phyloP scores from a whole-genome alignment of 2,113 vertebrate species.

The Trematomus loennbergii region DNA sequence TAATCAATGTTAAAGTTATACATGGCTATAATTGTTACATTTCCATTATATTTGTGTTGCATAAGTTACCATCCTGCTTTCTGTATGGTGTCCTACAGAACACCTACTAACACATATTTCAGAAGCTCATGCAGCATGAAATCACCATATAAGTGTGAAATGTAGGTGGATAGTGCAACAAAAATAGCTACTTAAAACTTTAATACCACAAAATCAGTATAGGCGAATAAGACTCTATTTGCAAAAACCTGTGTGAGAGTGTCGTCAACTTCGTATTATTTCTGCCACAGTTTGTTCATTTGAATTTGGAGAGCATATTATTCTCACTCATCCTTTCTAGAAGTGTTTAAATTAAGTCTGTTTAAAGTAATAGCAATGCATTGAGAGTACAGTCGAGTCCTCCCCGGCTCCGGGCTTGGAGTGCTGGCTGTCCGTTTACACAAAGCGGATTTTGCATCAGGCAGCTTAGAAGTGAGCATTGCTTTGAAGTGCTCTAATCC shows the following conservation, averaged over 20 bases:
- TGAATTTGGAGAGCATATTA: neutral
- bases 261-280: neutral
- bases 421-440: slow-evolving; percentile 72
- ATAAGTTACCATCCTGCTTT: neutral
- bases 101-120: neutral
- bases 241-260: neutral
- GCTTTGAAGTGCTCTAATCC: slow-evolving; percentile 85
- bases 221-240: neutral
- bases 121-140: neutral
- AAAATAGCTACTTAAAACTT: neutral
- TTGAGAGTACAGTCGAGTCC: slow-evolving; percentile 44
- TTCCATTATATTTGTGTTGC: neutral
- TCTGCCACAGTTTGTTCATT: neutral
- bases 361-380: slow-evolving; percentile 45
- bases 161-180: neutral
- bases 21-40: neutral
- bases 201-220: neutral
- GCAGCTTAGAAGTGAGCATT: slow-evolving; percentile 78
- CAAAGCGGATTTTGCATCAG: slow-evolving; percentile 82
- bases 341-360: slow-evolving; percentile 21
- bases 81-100: neutral
- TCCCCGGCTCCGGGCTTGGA: slow-evolving; percentile 57
- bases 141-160: neutral
- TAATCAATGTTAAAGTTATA: neutral
- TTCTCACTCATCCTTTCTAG: neutral